Base-by-base conservation (phyloP, 2,888 invertebrate species). In the Cartodere bifasciata region DNA sequence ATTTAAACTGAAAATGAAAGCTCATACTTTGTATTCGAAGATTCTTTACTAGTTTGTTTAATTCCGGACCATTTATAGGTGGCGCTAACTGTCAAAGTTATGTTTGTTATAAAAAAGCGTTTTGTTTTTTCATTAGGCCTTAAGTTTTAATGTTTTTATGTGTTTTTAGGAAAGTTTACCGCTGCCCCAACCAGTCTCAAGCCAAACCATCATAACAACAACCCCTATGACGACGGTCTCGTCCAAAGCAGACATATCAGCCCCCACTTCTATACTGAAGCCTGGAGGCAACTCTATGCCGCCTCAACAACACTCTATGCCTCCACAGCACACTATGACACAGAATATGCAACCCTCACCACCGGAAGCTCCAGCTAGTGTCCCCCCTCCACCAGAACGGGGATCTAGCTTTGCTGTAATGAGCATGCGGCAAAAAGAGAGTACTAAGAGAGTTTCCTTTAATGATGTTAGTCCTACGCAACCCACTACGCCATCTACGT, bases 341-440 rank as follows among this genome's bases (percentile, higher is more conserved):
- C 41, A 41, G 29, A 42, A 34, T 40, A 40, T 31, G 32, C 49
- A 35, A 40, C 44, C 38, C 45, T 35, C 21, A 3, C 39, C 48
- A 7, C 43, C 47, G 16, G 42, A 43, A 16, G 62, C 60, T 29
- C 57, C 42, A 32, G 34, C 38, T 6, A 46, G 40, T 16, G 70
- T 79, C 29, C 79, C 85, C 1, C 72, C 80, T 24, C 87, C 88
- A 13, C 90, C 90, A 2, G 85, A 87, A 56, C 72, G 90, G 38
- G 86, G 85, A 34, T 87, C 87, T 14, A 88, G 88, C 23, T 91
- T 85, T 58, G 75, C 83, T 3, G 75, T 84, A 15, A 85, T 87
- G 83, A 76, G 75, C 5, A 81, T 62, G 52, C 46, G 60, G 26
- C 48, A 51, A 10, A 58, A 59, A 39, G 60, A 59, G 32, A 52